Conservation (phyloP, 1,140 invertebrate genomes). For the Melitaea cinxia region DNA sequence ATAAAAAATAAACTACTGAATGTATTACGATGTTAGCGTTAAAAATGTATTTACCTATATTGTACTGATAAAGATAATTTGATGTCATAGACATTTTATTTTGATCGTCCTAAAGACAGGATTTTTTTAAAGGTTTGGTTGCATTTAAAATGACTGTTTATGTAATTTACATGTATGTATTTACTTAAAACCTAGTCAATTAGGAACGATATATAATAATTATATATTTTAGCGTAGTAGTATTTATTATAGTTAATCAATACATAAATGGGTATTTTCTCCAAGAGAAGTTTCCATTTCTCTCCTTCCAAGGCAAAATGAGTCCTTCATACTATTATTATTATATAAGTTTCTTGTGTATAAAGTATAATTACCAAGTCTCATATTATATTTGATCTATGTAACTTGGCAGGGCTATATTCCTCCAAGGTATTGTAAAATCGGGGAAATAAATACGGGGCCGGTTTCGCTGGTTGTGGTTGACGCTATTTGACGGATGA, state of each 20-base stretch:
- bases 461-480: too few relatives aligned
- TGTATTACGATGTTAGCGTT: too few relatives aligned
- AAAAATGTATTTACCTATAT: too few relatives aligned
- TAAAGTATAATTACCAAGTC: neutral
- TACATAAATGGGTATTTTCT: too few relatives aligned
- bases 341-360: neutral
- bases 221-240: neutral
- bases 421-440: neutral
- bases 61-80: too few relatives aligned
- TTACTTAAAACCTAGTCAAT: neutral
- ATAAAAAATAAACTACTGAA: neutral
- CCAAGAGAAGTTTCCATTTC: neutral
- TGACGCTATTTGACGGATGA: too few relatives aligned
- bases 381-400: neutral
- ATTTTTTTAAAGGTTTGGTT: too few relatives aligned
- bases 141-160: too few relatives aligned
- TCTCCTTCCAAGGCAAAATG: neutral
- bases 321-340: neutral
- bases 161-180: neutral
- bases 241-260: neutral
- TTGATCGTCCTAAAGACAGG: too few relatives aligned
- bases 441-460: neutral
- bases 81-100: too few relatives aligned
- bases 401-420: neutral
- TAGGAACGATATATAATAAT: neutral